Evolutionary conservation across 64 coral and sea anemone species (phyloP).

Genomic region (Anthopleura sola): DNA sequence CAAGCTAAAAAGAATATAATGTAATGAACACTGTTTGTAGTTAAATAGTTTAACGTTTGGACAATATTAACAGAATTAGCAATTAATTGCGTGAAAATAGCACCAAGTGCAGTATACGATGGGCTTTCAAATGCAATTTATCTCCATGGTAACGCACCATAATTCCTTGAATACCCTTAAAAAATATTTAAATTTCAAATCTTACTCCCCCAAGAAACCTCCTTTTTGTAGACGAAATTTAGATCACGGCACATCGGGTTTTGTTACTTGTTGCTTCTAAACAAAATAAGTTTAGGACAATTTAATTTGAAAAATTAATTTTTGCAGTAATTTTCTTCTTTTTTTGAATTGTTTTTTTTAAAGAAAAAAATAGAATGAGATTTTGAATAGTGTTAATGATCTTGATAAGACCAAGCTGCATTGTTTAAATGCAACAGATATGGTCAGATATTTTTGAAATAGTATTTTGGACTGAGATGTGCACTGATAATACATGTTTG

Average conservation of each 20-base stretch:
- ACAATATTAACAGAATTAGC: neutral
- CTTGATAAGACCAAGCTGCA: neutral
- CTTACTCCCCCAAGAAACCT: neutral
- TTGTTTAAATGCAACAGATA: neutral
- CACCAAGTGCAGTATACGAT: neutral
- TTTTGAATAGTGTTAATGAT: neutral
- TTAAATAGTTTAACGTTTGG: neutral
- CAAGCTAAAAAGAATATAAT: neutral
- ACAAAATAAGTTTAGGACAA: neutral
- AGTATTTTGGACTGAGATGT: neutral
- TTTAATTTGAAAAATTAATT: neutral
- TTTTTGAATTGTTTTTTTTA: neutral
- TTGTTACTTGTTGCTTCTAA: too few relatives aligned
- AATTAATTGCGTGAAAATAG: neutral
- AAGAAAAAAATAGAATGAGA: neutral
- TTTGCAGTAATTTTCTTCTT: neutral
- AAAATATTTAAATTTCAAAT: neutral
- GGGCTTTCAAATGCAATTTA: too few relatives aligned
- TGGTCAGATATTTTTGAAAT: neutral
- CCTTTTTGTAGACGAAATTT: neutral
- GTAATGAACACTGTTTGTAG: neutral
- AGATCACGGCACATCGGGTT: neutral
- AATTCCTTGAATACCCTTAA: neutral
- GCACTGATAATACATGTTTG: neutral
- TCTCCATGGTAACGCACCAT: neutral